Evolutionary conservation across 2,888 invertebrate genomes (phyloP).

Genomic region (Dorcus hopei): DNA sequence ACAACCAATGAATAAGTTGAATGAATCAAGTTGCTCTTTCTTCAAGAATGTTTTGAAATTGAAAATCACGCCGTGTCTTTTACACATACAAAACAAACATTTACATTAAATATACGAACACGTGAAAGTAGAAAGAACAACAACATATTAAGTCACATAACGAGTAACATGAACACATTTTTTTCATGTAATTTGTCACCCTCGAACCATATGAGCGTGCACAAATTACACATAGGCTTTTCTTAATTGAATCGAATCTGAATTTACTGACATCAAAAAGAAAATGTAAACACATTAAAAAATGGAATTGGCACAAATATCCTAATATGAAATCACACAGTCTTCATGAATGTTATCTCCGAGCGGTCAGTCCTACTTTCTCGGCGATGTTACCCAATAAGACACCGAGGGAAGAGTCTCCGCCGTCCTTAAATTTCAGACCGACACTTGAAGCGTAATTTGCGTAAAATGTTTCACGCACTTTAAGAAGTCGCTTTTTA

Average conservation of each 20-base stretch:
- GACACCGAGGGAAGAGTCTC: constrained; percentile 52
- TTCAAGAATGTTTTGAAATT: too few species aligned
- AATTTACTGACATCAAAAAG: neutral
- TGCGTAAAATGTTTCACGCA: constrained; percentile 57
- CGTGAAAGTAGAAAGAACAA: neutral
- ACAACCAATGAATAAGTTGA: too few species aligned
- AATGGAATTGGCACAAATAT: constrained; percentile 15
- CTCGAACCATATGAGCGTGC: too few species aligned
- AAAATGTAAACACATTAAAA: constrained; percentile 8
- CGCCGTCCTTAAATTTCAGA: constrained; percentile 52
- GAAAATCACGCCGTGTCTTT: too few species aligned
- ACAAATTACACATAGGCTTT: neutral
- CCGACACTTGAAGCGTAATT: constrained; percentile 56
- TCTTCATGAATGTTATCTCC: constrained; percentile 7
- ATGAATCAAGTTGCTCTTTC: too few species aligned
- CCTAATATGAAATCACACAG: neutral
- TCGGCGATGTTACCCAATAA: constrained; percentile 58
- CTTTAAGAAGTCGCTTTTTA: constrained; percentile 52
- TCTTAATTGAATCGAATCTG: neutral
- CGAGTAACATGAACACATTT: too few species aligned
- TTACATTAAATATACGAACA: too few species aligned
- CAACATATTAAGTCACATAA: neutral
- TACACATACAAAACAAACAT: too few species aligned
- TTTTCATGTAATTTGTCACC: too few species aligned
- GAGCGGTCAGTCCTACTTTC: constrained; percentile 50